These are phyloP conservation scores for Crenuchus spilurus DNA, from an alignment of 2,797 vertebrate species.

Conservation along the genomic window DNA sequence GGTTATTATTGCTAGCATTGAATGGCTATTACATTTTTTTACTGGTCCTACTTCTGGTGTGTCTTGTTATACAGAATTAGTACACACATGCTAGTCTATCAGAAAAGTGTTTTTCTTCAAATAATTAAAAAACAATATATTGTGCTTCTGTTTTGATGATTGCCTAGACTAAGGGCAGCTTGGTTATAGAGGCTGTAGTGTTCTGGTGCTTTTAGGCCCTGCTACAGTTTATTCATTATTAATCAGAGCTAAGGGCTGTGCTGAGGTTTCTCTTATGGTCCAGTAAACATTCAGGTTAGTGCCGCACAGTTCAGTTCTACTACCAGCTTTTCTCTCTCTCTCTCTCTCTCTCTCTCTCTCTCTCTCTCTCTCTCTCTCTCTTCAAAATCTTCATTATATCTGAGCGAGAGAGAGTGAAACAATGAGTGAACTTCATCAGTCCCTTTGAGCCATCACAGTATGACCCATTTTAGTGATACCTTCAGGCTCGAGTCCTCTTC, in stretches of 20 bases:
- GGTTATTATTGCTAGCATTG: no score
- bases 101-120: no score
- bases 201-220: slow-evolving; percentile 7
- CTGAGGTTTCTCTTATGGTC: slow-evolving; percentile 38
- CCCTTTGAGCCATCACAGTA: slow-evolving; percentile 4
- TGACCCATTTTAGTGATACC: slow-evolving; percentile 33
- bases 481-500: not conserved
- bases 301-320: not conserved
- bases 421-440: not conserved
- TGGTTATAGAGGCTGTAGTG: not conserved
- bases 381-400: not conserved
- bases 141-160: no score
- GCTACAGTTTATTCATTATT: slow-evolving; percentile 33
- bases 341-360: not conserved
- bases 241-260: slow-evolving; percentile 16
- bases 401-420: not conserved
- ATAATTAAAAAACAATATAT: no score
- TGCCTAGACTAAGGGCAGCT: not conserved
- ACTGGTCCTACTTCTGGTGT: no score
- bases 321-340: not conserved
- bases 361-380: not conserved
- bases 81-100: no score
- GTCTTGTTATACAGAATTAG: no score
- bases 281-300: slow-evolving; percentile 32
- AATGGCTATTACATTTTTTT: no score